Base-by-base conservation (phyloP, 1,140 invertebrate species). In the Venustaconcha ellipsiformis region DNA sequence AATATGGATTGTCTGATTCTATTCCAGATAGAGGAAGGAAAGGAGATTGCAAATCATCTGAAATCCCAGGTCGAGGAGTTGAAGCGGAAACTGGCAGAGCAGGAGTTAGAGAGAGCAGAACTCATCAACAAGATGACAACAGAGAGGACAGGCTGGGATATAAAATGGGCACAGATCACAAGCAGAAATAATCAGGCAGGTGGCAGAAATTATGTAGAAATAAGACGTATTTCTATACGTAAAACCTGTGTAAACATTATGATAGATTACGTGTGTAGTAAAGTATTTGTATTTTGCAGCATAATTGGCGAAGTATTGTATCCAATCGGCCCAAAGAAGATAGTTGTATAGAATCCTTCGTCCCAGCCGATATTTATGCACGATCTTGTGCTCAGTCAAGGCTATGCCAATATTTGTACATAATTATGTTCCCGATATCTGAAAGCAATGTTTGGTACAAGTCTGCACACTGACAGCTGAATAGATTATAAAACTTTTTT, bases 31-130 rank as follows among this genome's bases (percentile, higher is more conserved):
- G 82, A 84, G 57, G 84, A 83, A 37, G 79, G 76, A 11, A 76
- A 80, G 30, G 76, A 72, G 26, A 75, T 87, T 76, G 76, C 82
- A 90, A 92, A 83, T 90, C 92, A 82, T 78, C 89, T 68, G 85
- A 90, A 74, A 86, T 86, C 26, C 89, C 91, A 85, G 82, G 95
- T 80, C 91, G 93, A 15, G 57, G 91, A 93, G 58, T 86, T 97
- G 58, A 94, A 96, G 84, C 94, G 96, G 83, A 94, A 97, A 88
- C 92, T 96, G 69, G 93, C 93, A 71, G 94, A 94, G 68, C 92
- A 98, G 82, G 96, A 98, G 88, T 95, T 97, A 86, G 95, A 97
- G 85, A 89, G 98, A 37, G 95, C 95, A 12, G 95, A 96, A 85
- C 90, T 96, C 8, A 96, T 96, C 87, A 97, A 96, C 4, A 96